Evolutionary conservation across 2,113 vertebrate species (phyloP).

Genomic region (Potamarius usumacintae): DNA sequence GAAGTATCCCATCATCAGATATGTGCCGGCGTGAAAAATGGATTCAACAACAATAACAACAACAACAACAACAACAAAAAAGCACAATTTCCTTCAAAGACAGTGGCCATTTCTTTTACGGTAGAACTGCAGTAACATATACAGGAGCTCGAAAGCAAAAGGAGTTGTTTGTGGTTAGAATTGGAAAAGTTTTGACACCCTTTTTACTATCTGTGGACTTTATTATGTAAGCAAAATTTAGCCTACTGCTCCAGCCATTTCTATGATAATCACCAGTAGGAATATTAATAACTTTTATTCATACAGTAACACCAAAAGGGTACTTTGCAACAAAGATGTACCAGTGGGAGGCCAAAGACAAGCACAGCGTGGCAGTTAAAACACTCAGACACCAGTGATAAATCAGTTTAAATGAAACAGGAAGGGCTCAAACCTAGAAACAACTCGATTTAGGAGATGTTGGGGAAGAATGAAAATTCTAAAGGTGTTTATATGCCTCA

Average conservation of each 20-base stretch:
- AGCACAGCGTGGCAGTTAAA: not conserved
- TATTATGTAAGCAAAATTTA: not conserved
- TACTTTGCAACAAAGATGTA: not conserved
- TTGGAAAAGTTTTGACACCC: not conserved
- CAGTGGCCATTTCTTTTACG: conserved; percentile 53
- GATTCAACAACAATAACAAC: conserved; percentile 6
- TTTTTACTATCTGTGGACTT: not conserved
- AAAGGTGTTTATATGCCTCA: not conserved
- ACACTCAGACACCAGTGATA: not conserved
- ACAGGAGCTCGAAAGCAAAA: conserved; percentile 38
- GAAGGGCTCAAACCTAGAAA: not conserved
- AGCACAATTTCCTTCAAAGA: conserved; percentile 56
- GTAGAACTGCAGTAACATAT: conserved; percentile 49
- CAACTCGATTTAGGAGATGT: not conserved
- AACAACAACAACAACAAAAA: conserved; percentile 1
- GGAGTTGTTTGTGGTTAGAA: not conserved
- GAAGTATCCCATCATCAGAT: conserved; percentile 62
- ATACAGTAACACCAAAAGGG: not conserved
- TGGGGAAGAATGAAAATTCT: not conserved
- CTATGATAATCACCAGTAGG: not conserved
- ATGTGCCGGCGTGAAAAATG: conserved; percentile 44
- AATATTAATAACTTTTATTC: not conserved
- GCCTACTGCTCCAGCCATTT: not conserved
- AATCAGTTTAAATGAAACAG: not conserved
- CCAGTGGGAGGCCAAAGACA: not conserved